phyloP scores from a whole-genome alignment of 2,113 vertebrate species.

The Alethe castanea region DNA sequence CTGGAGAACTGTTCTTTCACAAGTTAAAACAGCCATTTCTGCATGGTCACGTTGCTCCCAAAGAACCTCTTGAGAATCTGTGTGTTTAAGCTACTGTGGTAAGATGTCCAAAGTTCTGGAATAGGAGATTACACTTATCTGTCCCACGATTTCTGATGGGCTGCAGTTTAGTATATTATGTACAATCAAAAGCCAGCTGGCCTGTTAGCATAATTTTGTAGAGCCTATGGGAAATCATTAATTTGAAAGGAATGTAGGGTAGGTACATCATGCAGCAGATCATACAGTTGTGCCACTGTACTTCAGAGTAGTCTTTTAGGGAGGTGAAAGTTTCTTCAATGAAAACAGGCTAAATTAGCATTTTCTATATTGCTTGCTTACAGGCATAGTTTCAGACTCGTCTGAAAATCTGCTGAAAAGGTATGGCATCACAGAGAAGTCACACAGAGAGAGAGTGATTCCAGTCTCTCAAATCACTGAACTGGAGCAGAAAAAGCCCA shows the following conservation, averaged over 20 bases:
- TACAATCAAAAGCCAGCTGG: background rate
- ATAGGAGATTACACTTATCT: background rate
- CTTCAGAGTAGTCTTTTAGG: background rate
- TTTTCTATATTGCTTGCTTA: background rate
- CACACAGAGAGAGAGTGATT: slow-evolving; percentile 43
- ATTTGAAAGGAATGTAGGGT: background rate
- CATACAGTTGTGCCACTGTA: background rate
- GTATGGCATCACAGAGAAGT: slow-evolving; percentile 68
- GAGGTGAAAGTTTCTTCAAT: background rate
- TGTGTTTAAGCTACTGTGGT: background rate
- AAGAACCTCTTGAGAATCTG: background rate
- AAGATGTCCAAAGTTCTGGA: background rate
- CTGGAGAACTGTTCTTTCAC: background rate
- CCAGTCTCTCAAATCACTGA: slow-evolving; percentile 65
- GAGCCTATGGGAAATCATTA: background rate
- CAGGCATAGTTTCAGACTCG: slow-evolving; percentile 67
- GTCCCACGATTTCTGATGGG: background rate
- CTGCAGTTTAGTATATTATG: background rate
- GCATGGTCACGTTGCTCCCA: background rate
- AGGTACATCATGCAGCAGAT: background rate
- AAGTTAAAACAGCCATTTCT: background rate
- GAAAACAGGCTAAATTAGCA: background rate
- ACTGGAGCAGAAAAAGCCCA: slow-evolving; percentile 82
- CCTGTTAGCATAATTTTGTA: background rate
- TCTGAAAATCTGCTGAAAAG: slow-evolving; percentile 70